Base-by-base conservation (phyloP, 2,888 invertebrate species). In the Leistus spinibarbis region DNA sequence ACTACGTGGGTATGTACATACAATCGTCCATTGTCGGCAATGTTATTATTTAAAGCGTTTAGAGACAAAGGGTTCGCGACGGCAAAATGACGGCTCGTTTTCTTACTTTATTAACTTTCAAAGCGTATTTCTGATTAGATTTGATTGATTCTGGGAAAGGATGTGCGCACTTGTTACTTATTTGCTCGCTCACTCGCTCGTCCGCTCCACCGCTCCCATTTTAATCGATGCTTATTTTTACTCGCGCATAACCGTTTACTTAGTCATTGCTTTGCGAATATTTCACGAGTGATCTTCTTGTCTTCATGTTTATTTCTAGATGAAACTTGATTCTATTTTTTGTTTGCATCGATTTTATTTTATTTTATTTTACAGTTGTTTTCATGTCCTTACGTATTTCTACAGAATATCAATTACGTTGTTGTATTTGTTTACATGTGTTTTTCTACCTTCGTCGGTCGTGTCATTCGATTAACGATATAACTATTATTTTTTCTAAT, bases 121-220 rank as follows among this genome's bases (percentile, higher is more conserved):
- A 24, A 54, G 68, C 68, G 68, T 22, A 68, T 68, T 69, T 69
- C 69, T 62, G 69, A 69, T 69, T 66, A 65, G 72, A 72, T 72
- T 72, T 72, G 72, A 72, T 72, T 65, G 72, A 72, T 72, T 72
- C 72, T 19, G 65, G 24, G 72, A 72, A 69, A n/a, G 24, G 16
- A 24, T 7, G 27, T n/a, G n/a, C n/a, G n/a, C n/a, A n/a, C n/a
- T n/a, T n/a, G n/a, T n/a, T n/a, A n/a, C n/a, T n/a, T n/a, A n/a
- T n/a, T n/a, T n/a, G 24, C 64, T 24, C 17, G 7, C 60, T 19
- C 19, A 10, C 60, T 19, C 20, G 60, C 19, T 57, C 9, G n/a
- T 13, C 7, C 16, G 16, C 17, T 60, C 17, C 19, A 10, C 20
- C 19, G 60, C 56, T 40, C 40, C 17, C 17, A 56, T 60, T 60